These are phyloP conservation scores for Drosophila neonasuta DNA, from an alignment of 2,888 invertebrate genomes.

Conservation along the genomic window DNA sequence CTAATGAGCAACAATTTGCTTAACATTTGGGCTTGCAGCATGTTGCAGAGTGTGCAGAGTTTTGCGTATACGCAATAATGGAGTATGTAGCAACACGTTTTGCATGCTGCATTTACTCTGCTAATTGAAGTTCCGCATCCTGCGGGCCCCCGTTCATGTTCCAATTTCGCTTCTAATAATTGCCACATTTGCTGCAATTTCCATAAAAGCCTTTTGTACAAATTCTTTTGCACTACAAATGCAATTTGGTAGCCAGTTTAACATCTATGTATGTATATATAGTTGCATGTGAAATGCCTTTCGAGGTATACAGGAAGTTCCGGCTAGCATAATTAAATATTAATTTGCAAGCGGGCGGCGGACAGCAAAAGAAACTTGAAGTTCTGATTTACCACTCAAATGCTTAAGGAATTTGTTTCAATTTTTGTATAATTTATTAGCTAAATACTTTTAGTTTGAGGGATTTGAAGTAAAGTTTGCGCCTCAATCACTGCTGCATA, in stretches of 20 bases:
- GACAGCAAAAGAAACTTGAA: constrained; percentile 12
- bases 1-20: not conserved
- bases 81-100: constrained; percentile 39
- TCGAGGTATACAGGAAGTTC: constrained; percentile 7
- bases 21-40: not conserved
- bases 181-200: constrained; percentile 60
- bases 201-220: constrained; percentile 40
- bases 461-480: constrained; percentile 51
- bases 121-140: constrained; percentile 54
- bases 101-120: constrained; percentile 24
- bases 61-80: constrained; percentile 13
- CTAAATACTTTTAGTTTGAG: constrained; percentile 75
- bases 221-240: constrained; percentile 22
- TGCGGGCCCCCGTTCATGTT: not conserved
- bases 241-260: constrained; percentile 25
- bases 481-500: constrained; percentile 59
- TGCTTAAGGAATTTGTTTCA: constrained; percentile 75
- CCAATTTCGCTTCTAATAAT: constrained; percentile 38
- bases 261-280: no score
- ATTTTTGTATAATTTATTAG: constrained; percentile 78
- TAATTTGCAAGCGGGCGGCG: constrained; percentile 45
- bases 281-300: not conserved
- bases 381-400: constrained; percentile 51
- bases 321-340: constrained; percentile 61
- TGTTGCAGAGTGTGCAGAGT: constrained; percentile 35